Evolutionary conservation across 2,888 invertebrate species (phyloP).

Genomic region (Notocelia uddmanniana): DNA sequence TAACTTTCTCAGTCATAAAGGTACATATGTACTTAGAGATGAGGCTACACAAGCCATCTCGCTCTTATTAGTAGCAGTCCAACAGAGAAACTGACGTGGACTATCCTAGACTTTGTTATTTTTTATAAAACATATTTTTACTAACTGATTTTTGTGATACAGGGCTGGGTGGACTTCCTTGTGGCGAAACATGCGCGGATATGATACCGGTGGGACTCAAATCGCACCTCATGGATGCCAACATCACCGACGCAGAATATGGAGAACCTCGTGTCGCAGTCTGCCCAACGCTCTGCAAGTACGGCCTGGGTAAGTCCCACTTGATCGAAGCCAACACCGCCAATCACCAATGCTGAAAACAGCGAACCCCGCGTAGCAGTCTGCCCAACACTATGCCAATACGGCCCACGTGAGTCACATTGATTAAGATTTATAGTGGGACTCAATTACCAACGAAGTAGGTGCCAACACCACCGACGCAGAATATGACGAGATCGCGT

Average conservation of each 20-base stretch:
- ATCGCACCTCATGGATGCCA: slow-evolving; percentile 58
- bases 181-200: slow-evolving; percentile 81
- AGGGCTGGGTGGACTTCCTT: slow-evolving; percentile 85
- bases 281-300: slow-evolving; percentile 87
- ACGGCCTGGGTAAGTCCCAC: slow-evolving; percentile 80
- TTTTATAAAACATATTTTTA: too few relatives aligned
- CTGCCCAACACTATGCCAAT: slow-evolving; percentile 86
- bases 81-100: too few relatives aligned
- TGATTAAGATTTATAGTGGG: slow-evolving; percentile 66
- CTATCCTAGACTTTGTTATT: too few relatives aligned
- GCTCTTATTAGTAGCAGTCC: too few relatives aligned
- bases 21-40: too few relatives aligned
- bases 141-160: background rate
- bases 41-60: too few relatives aligned
- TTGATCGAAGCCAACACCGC: slow-evolving; percentile 60
- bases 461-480: slow-evolving; percentile 60
- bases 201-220: slow-evolving; percentile 81
- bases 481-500: slow-evolving; percentile 72
- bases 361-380: slow-evolving; percentile 81
- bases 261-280: slow-evolving; percentile 81
- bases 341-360: slow-evolving; percentile 61
- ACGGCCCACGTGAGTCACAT: slow-evolving; percentile 79
- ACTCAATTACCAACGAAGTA: slow-evolving; percentile 64
- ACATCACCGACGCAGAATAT: slow-evolving; percentile 61
- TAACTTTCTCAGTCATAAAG: too few relatives aligned